Percentiles rank a stretch among this genome's conserved stretches.
These are phyloP conservation scores for Silurus asotus DNA, from an alignment of 2,113 vertebrate genomes.

Conservation along the genomic window DNA sequence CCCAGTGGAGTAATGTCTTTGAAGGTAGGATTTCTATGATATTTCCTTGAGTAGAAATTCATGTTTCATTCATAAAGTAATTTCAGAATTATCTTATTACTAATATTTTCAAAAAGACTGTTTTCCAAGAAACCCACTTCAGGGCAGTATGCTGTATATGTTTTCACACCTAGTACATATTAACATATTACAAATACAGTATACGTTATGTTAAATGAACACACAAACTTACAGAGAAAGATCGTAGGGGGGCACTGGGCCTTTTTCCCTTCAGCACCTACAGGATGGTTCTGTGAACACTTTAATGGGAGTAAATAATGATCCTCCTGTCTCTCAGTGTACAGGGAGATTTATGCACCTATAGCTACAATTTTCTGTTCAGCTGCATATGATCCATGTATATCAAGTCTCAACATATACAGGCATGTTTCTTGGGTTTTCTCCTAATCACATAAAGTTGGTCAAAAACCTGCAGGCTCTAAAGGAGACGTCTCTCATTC, in stretches of 20 bases:
- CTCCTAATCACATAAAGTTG: constrained; percentile 17
- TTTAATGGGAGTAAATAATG: constrained; percentile 13
- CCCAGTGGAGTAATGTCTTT: too few relatives aligned
- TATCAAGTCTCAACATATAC: constrained; percentile 36
- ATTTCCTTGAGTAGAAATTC: too few relatives aligned
- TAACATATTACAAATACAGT: too few relatives aligned
- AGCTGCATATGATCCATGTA: not conserved
- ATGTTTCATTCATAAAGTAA: not conserved
- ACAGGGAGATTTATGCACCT: constrained; percentile 23
- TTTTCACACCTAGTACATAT: not conserved
- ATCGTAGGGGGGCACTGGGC: too few relatives aligned
- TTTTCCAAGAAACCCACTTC: not conserved
- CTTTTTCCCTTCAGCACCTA: not conserved
- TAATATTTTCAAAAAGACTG: not conserved
- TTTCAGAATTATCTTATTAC: not conserved
- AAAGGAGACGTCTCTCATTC: not conserved
- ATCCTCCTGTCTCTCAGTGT: not conserved
- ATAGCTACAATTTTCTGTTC: not conserved
- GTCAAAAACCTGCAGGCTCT: constrained; percentile 13
- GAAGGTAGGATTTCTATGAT: too few relatives aligned
- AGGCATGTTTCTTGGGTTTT: constrained; percentile 11
- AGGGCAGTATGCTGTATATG: not conserved
- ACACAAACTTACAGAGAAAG: not conserved
- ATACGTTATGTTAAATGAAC: not conserved
- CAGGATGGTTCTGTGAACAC: not conserved